phyloP scores from a whole-genome alignment of 2,888 invertebrate species.

The Napeogenes sylphis region DNA sequence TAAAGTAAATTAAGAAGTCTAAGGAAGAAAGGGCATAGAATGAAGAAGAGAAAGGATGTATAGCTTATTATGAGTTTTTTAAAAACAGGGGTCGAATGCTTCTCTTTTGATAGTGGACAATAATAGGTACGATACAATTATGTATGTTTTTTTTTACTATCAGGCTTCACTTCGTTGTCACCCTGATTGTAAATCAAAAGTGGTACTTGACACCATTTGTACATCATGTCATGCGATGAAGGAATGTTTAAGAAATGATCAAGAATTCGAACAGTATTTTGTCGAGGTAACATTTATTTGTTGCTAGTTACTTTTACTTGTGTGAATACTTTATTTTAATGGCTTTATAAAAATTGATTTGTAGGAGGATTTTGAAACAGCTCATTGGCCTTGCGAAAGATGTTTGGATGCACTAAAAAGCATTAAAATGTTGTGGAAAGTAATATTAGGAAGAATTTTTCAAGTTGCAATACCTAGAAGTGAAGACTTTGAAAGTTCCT shows the following conservation, averaged over 20 bases:
- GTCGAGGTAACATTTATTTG: slow-evolving; percentile 48
- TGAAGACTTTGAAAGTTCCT: slow-evolving; percentile 34
- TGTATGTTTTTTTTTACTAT: slow-evolving; percentile 12
- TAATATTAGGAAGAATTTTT: slow-evolving; percentile 61
- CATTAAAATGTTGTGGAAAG: slow-evolving; percentile 68
- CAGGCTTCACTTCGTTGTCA: slow-evolving; percentile 59
- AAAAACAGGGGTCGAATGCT: no score
- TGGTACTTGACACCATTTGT: slow-evolving; percentile 58
- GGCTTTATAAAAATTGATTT: slow-evolving; percentile 6
- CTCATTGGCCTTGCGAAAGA: slow-evolving; percentile 66
- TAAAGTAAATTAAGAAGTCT: no score
- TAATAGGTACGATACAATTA: background rate
- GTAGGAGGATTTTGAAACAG: slow-evolving; percentile 64
- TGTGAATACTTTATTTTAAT: slow-evolving; percentile 2
- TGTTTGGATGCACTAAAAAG: slow-evolving; percentile 65
- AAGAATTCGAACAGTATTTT: slow-evolving; percentile 57
- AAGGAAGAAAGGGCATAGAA: no score
- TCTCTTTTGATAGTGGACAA: no score
- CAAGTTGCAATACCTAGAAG: slow-evolving; percentile 44
- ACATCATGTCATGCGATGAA: slow-evolving; percentile 58
- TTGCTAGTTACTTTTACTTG: background rate
- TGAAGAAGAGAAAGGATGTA: no score
- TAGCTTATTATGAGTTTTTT: no score
- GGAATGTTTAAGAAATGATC: slow-evolving; percentile 52
- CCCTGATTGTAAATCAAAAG: slow-evolving; percentile 62